A percentile compares a stretch with the other conserved stretches of the same genome.
These are phyloP conservation scores for Meandrina meandrites DNA, from an alignment of 92 coral and sea anemone genomes.

Conservation along the genomic window DNA sequence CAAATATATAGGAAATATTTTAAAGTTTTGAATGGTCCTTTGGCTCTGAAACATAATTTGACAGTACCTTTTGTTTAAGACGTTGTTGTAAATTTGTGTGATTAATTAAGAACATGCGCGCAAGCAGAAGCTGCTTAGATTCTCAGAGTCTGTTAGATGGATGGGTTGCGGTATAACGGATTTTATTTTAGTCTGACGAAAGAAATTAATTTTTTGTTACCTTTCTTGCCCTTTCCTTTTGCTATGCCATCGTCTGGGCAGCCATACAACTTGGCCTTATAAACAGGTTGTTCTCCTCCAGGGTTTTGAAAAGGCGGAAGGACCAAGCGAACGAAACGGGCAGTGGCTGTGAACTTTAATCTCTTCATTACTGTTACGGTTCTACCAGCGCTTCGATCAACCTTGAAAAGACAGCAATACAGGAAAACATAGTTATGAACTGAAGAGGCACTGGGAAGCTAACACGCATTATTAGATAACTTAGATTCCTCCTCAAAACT, in stretches of 20 bases:
- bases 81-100: too few species aligned
- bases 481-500: neutral
- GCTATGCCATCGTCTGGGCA: neutral
- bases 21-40: too few species aligned
- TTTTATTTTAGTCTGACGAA: too few species aligned
- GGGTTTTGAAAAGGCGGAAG: slow-evolving; percentile 8
- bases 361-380: slow-evolving; percentile 10
- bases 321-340: slow-evolving; percentile 17
- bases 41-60: too few species aligned
- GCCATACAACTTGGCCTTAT: slow-evolving; percentile 1
- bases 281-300: slow-evolving; percentile 15
- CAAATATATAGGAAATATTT: too few species aligned
- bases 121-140: too few species aligned
- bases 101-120: too few species aligned
- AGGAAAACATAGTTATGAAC: too few species aligned
- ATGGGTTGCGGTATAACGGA: too few species aligned
- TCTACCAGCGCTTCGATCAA: neutral
- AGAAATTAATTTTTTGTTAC: neutral
- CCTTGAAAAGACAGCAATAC: neutral
- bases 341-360: neutral
- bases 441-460: too few species aligned
- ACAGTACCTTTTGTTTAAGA: too few species aligned
- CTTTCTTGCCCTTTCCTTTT: neutral
- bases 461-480: neutral
- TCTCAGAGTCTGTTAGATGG: too few species aligned